Conservation (phyloP, 37 sponge, comb jelly and placozoan species). For the Spongilla lacustris region DNA sequence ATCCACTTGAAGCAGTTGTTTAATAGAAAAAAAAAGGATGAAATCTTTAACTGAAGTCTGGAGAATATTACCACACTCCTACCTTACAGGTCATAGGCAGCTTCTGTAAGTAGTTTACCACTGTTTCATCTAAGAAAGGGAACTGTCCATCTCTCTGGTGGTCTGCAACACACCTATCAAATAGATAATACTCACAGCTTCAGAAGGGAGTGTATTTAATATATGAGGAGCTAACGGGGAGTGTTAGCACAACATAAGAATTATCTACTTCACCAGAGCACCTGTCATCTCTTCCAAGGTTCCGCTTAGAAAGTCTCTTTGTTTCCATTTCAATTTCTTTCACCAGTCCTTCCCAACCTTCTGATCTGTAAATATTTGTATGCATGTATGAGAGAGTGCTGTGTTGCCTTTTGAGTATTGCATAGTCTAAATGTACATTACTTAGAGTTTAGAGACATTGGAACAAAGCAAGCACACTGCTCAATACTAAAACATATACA, state of each 20-base stretch:
- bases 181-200: too few species aligned
- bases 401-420: not conserved
- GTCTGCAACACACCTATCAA: conserved; percentile 83
- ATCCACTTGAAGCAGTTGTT: too few species aligned
- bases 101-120: conserved; percentile 78
- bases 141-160: conserved; percentile 92
- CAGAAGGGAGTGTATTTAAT: too few species aligned
- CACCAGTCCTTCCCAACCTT: conserved; percentile 77
- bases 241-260: not conserved
- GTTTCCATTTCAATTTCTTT: conserved; percentile 86
- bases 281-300: conserved; percentile 99
- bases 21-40: too few species aligned
- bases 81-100: conserved; percentile 88
- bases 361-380: conserved; percentile 15
- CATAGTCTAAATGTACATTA: too few species aligned
- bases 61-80: not conserved
- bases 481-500: too few species aligned
- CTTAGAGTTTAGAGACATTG: too few species aligned
- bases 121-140: conserved; percentile 95
- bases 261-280: conserved; percentile 6
- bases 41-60: not conserved
- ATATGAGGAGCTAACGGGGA: too few species aligned
- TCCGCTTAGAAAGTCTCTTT: conserved; percentile 86
- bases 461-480: too few species aligned
- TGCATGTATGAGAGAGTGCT: not conserved